These are phyloP conservation scores for Cremastinae sp. DNA, from an alignment of 2,888 invertebrate species.

Conservation along the genomic window DNA sequence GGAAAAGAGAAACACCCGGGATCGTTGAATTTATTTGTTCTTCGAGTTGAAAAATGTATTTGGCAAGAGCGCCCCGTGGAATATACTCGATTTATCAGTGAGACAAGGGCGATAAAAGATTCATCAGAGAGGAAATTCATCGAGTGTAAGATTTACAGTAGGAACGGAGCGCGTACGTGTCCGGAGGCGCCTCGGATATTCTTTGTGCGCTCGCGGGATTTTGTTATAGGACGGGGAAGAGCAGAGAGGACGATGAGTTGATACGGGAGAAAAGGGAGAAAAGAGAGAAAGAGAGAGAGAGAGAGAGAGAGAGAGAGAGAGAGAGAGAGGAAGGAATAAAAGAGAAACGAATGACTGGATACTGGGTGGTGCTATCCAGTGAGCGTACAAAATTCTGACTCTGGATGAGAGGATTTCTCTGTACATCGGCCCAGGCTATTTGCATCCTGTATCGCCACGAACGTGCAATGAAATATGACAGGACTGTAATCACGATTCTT, in stretches of 20 bases:
- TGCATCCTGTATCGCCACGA: slow-evolving; percentile 64
- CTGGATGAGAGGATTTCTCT: slow-evolving; percentile 22
- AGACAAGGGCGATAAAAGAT: slow-evolving; percentile 49
- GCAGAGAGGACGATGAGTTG: slow-evolving; percentile 11
- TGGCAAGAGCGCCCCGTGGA: neutral
- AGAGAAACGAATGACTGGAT: slow-evolving; percentile 55
- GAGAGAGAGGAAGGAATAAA: slow-evolving; percentile 33
- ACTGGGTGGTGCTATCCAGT: slow-evolving; percentile 44
- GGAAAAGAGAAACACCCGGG: too few relatives aligned
- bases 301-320: slow-evolving; percentile 31
- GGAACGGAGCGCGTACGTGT: slow-evolving; percentile 20
- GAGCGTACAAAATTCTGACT: slow-evolving; percentile 29
- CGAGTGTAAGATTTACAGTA: slow-evolving; percentile 14
- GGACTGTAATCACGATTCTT: slow-evolving; percentile 75
- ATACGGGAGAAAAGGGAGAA: slow-evolving; percentile 12
- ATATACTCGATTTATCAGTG: slow-evolving; percentile 25
- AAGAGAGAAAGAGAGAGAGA: slow-evolving; percentile 46
- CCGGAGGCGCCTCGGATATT: slow-evolving; percentile 27
- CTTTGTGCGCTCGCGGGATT: slow-evolving; percentile 4
- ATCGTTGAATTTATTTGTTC: too few relatives aligned
- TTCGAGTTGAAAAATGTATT: neutral
- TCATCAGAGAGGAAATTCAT: slow-evolving; percentile 51
- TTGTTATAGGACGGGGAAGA: slow-evolving; percentile 10
- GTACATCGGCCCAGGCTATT: slow-evolving; percentile 51
- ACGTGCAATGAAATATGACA: slow-evolving; percentile 76